Conservation (phyloP, 2,888 invertebrate species). For the Cancer borealis region DNA sequence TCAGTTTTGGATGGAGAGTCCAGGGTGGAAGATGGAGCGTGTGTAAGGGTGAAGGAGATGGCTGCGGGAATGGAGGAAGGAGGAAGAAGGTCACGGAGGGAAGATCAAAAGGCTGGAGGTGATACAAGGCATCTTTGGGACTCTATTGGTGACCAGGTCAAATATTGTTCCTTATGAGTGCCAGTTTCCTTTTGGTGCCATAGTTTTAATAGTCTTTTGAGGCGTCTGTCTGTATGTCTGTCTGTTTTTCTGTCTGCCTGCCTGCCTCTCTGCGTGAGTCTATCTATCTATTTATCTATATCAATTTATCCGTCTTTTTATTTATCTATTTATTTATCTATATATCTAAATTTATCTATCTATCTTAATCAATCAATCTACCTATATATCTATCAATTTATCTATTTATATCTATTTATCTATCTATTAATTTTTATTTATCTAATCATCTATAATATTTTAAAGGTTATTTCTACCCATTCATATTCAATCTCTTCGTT, state of each 20-base stretch:
- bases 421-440: too few relatives aligned
- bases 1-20: background rate
- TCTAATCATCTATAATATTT: background rate
- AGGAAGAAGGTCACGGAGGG: conserved; percentile 6
- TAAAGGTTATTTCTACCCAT: background rate
- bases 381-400: too few relatives aligned
- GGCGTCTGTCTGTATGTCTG: background rate
- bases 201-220: background rate
- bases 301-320: too few relatives aligned
- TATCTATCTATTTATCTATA: too few relatives aligned
- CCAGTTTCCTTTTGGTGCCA: background rate
- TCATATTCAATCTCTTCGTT: background rate
- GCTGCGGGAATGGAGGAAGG: background rate
- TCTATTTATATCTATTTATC: too few relatives aligned
- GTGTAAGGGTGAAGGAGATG: background rate
- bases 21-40: background rate
- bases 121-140: background rate
- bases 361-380: too few relatives aligned
- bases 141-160: background rate
- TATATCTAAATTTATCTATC: too few relatives aligned
- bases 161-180: background rate
- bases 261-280: background rate
- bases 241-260: background rate
- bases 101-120: conserved; percentile 6
- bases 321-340: too few relatives aligned